phyloP scores from a whole-genome alignment of 1,140 invertebrate genomes.

The Ceratina japonica region DNA sequence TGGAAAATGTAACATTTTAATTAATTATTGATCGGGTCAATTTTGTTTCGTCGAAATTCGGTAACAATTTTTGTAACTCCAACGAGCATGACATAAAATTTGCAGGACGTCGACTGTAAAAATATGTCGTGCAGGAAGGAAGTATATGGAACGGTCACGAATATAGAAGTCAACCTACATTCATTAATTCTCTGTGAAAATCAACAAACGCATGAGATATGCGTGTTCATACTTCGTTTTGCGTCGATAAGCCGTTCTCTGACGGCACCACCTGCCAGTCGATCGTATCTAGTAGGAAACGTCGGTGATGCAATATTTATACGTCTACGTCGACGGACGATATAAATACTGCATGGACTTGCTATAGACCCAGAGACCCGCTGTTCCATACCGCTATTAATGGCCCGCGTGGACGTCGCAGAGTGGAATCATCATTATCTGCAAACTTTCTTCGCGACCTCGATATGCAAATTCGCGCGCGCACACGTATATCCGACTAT shows the following conservation, averaged over 20 bases:
- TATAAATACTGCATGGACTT: conserved; percentile 69
- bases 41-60: not conserved
- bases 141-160: not conserved
- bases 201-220: conserved; percentile 2
- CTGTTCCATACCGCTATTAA: conserved; percentile 56
- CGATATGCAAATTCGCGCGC: conserved; percentile 54
- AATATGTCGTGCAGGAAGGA: not conserved
- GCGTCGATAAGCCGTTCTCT: conserved; percentile 3
- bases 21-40: not conserved
- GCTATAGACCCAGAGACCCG: conserved; percentile 65
- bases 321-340: conserved; percentile 63
- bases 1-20: not conserved
- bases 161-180: not conserved
- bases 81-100: no score
- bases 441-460: conserved; percentile 58
- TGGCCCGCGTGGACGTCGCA: conserved; percentile 44
- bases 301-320: conserved; percentile 57
- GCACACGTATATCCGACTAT: no score
- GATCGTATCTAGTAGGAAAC: conserved; percentile 59
- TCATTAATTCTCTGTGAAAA: not conserved
- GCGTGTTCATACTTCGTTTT: conserved; percentile 29
- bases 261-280: conserved; percentile 44
- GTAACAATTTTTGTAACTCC: no score
- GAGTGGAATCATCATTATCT: conserved; percentile 54
- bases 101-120: no score